Evolutionary conservation across 2,113 vertebrate species (phyloP).

Genomic region (Hydrolagus affinis): DNA sequence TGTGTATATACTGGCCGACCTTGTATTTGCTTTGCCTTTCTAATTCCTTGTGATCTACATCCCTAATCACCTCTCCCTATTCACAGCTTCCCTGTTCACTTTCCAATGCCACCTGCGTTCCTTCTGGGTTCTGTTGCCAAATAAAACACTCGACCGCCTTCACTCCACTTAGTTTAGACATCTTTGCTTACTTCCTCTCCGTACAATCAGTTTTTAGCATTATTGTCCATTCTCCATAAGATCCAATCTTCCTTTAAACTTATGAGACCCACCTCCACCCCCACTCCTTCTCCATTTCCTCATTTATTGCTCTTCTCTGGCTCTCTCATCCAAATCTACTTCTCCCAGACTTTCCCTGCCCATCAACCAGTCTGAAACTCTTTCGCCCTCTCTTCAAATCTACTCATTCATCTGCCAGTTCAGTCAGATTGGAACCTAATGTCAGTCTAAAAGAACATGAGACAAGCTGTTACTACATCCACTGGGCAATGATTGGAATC

Average conservation of each 20-base stretch:
- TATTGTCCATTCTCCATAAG: not conserved
- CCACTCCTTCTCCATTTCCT: not conserved
- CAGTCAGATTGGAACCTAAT: not conserved
- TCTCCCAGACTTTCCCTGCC: not conserved
- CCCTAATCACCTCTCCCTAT: not conserved
- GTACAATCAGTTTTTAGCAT: constrained; percentile 11
- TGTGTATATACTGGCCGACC: not conserved
- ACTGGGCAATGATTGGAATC: not conserved
- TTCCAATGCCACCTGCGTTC: not conserved
- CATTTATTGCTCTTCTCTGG: constrained; percentile 5
- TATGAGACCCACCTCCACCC: not conserved
- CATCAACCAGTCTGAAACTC: constrained; percentile 3
- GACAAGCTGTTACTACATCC: constrained; percentile 2
- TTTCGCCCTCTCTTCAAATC: not conserved
- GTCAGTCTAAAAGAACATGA: not conserved
- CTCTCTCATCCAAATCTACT: constrained; percentile 24
- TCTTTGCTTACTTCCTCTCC: not conserved
- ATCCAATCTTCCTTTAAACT: not conserved
- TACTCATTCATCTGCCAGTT: not conserved
- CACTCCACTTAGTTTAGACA: not conserved
- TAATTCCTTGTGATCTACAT: not conserved
- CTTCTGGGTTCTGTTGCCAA: not conserved
- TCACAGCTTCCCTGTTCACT: not conserved
- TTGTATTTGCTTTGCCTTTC: not conserved
- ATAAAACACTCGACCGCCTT: not conserved